Evolutionary conservation across 2,797 vertebrate genomes (phyloP), one percentile per base, ranked within the genome.

Genomic region (Masticophis lateralis): DNA sequence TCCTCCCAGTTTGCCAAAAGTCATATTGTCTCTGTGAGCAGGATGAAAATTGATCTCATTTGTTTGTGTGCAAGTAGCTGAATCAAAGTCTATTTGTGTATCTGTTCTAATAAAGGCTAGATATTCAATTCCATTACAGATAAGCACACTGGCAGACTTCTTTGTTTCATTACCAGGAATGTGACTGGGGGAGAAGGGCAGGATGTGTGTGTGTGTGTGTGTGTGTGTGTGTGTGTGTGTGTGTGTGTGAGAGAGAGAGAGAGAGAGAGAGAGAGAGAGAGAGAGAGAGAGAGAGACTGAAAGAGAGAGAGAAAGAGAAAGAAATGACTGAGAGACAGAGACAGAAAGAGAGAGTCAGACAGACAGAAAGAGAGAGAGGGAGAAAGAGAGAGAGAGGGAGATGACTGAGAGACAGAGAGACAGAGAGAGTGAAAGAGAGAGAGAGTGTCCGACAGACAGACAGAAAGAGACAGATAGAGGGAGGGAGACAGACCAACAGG

Each of bases 21-120:
- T 96, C 91, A 87, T 95, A 92, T 92, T 95, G 94, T 96, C 95
- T 66, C 74, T 89, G 92, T 79, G 92, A 95, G 95, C 92, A 7
- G 43, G 92, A 94, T 95, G 92, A 96, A 96, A 96, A 96, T 93
- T 95, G 90, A 96, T 96, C 94, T 96, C 60, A 93, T 96, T 97
- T 96, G 91, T 95, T 95, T 96, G 90, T 91, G 91, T 92, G 94
- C 57, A 92, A 93, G 94, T 92, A 94, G 90, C 93, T 94, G 95
- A 61, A 93, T 91, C 94, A 92, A 91, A 89, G 93, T 91, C 95
- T 92, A 88, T 96, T 95, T 92, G 88, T 91, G 47, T 66, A 61
- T 93, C 91, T 95, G 66, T 95, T 92, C 88, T 92, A 93, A 96
- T 94, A 96, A 93, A 95, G 87, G 91, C 90, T 92, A 94, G 18